Base-by-base conservation (phyloP, 2,797 vertebrate genomes). In the Hydrocynus forskahlii region DNA sequence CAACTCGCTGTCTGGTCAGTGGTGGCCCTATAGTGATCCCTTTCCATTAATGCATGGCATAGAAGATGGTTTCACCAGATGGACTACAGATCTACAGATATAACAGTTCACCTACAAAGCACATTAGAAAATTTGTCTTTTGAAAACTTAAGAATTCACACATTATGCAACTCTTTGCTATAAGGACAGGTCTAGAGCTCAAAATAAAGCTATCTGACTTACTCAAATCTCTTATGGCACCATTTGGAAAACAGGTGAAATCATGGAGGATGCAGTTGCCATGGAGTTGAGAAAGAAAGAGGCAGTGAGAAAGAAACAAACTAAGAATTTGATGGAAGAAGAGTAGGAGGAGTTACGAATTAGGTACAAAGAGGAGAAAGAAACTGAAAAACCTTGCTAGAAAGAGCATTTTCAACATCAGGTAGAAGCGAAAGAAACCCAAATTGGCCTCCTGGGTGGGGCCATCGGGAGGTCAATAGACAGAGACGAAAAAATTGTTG, bases 401-500 rank as follows among this genome's bases (percentile, higher is more conserved):
- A 63, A 64, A 70, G 63, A 60, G 75, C 73, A 70, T 74, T 76
- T 78, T 74, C 17, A 84, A 82, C 17, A 79, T 6, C 81, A 75
- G 77, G 77, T 54, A 52, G 70, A 76, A 23, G 29, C 40, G n/a
- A 13, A 19, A 45, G 77, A 67, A 78, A 81, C 54, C 50, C 67
- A 76, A 86, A 88, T 80, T 63, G 57, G 83, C 84, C 86, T 85
- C 85, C 3, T 14, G 86, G 87, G 87, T 75, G 78, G 81, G 67
- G 70, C 67, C 79, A 85, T 72, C 68, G 75, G 57, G 72, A 84
- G 85, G 83, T 88, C 86, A 84, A 72, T 81, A 73, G 81, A 82
- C 81, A 68, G 79, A 79, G 81, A 75, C 25, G 66, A 81, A 76
- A 77, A 74, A 83, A 52, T 73, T 89, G 84, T 86, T 86, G 81